Evolutionary conservation across 2,797 vertebrate species (phyloP), one percentile per base, ranked within the genome.

Genomic region (Leptatherina wallacei): DNA sequence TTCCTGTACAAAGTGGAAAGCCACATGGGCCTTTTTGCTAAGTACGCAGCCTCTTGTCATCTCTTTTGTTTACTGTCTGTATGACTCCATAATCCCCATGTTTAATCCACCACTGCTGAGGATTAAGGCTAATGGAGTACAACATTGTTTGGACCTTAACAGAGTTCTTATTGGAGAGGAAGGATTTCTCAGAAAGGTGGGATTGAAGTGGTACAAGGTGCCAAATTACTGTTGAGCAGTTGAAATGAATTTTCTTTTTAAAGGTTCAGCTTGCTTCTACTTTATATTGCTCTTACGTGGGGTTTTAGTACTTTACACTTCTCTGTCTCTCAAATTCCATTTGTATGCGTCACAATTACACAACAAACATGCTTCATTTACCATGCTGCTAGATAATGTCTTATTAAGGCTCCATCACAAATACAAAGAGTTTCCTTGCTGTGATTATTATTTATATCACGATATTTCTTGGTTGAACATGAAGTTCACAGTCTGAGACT

Each of bases 61-160:
- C 69, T 56, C 55, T 68, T 67, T 77, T 85, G 80, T 92, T 89
- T 82, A 78, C 85, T 60, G 68, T 83, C 75, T 86, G 71, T n/a
- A 74, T 71, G 52, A 64, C 69, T 77, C 60, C 78, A 69, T 82
- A 83, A 91, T 89, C 85, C 79, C 72, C 60, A 63, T 80, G 40
- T 84, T 85, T 86, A 87, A 91, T 91, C 89, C 58, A 10, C 24
- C 65, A 65, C 67, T 71, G 32, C 2, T 75, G 54, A 65, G 81
- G 82, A 89, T 90, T 90, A 88, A 72, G 84, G 18, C 4, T 72
- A 75, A 78, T 59, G 71, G 74, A 82, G 61, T 56, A 58, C 59
- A 73, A 52, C 61, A 73, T 81, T 68, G 73, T 78, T 76, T 32
- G 78, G 63, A 79, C 78, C 56, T 42, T 40, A 62, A 38, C 32